These are phyloP conservation scores for Taenioides sp. DNA, from an alignment of 2,797 vertebrate species.

Conservation along the genomic window DNA sequence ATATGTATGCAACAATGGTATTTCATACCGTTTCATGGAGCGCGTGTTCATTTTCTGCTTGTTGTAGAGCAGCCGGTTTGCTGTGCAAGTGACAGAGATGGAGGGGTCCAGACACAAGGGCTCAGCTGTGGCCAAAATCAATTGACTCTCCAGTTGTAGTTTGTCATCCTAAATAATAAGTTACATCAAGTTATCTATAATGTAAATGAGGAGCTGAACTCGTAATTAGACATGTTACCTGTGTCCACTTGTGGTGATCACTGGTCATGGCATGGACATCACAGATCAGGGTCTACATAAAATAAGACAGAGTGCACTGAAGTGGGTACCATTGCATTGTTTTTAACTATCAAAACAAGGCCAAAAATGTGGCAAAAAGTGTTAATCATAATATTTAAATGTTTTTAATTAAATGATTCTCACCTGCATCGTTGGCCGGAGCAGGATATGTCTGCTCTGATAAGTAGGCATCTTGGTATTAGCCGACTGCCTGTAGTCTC, in stretches of 20 bases:
- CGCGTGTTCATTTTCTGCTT: slow-evolving; percentile 98
- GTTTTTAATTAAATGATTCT: not conserved
- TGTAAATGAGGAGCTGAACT: not conserved
- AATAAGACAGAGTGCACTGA: not conserved
- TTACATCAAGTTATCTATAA: not conserved
- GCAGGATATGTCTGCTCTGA: slow-evolving; percentile 92
- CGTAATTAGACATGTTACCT: slow-evolving; percentile 75
- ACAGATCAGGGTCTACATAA: slow-evolving; percentile 86
- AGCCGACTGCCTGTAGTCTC: slow-evolving; percentile 94
- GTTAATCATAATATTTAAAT: too few relatives aligned
- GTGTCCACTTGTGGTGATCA: slow-evolving; percentile 99
- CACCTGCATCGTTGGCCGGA: slow-evolving; percentile 98
- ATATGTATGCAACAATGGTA: not conserved
- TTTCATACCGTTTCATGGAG: slow-evolving; percentile 91
- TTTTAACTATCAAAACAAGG: not conserved
- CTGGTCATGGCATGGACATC: slow-evolving; percentile 98
- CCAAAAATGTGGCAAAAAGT: not conserved
- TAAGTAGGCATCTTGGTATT: slow-evolving; percentile 92
- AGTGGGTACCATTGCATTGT: not conserved
- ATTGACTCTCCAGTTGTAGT: slow-evolving; percentile 93
- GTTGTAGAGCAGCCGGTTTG: slow-evolving; percentile 95
- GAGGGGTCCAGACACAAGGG: slow-evolving; percentile 97
- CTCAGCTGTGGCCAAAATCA: slow-evolving; percentile 95
- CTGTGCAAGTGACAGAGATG: slow-evolving; percentile 92
- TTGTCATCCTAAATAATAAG: slow-evolving; percentile 89